Conservation (phyloP, 1,140 invertebrate species). For the Gonatopus flavifemur region DNA sequence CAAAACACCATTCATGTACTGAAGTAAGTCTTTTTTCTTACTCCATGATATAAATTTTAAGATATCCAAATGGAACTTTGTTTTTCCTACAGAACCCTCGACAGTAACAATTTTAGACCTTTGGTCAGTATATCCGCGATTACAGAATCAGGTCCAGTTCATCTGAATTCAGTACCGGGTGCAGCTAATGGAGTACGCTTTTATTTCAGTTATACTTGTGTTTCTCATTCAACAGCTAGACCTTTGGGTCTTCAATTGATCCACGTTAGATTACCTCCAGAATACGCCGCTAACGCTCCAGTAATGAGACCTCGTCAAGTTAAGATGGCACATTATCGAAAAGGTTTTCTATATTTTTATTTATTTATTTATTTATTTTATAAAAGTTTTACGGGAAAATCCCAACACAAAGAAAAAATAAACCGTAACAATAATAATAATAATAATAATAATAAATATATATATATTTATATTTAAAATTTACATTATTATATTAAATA, state of each 20-base stretch:
- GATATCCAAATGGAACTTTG: not conserved
- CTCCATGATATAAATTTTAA: constrained; percentile 5
- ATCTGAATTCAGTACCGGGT: constrained; percentile 88
- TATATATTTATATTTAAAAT: too few relatives aligned
- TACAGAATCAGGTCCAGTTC: constrained; percentile 74
- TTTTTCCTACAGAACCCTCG: constrained; percentile 66
- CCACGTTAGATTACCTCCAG: constrained; percentile 91
- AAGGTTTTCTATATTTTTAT: too few relatives aligned
- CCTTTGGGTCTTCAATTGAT: constrained; percentile 76
- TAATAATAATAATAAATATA: too few relatives aligned
- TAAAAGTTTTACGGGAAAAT: too few relatives aligned
- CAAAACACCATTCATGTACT: constrained; percentile 76
- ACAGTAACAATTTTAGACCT: constrained; percentile 83
- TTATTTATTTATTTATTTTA: too few relatives aligned
- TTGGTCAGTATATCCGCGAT: constrained; percentile 86
- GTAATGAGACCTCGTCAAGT: constrained; percentile 83
- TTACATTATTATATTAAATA: too few relatives aligned
- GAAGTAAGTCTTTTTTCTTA: constrained; percentile 62
- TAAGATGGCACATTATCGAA: constrained; percentile 80
- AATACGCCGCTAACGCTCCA: constrained; percentile 84
- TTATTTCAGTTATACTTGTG: constrained; percentile 71
- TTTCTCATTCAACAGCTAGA: constrained; percentile 44
- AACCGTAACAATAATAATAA: too few relatives aligned
- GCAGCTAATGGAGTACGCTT: constrained; percentile 88
- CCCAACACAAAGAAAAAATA: too few relatives aligned